A percentile compares a stretch with the other conserved stretches of the same genome.
Evolutionary conservation across 2,113 vertebrate genomes (phyloP).

Genomic region (Chroicocephalus ridibundus): DNA sequence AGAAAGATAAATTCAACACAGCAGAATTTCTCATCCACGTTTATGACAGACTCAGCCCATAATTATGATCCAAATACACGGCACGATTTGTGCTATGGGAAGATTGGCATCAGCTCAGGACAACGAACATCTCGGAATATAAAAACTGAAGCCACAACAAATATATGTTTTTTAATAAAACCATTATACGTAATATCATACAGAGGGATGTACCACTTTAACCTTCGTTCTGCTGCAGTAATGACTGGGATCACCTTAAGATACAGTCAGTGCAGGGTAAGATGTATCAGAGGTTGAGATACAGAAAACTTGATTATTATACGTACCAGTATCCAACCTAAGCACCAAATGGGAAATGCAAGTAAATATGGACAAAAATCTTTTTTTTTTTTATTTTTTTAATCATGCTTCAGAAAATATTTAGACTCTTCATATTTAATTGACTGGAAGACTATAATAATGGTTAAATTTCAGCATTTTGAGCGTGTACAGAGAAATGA

Average conservation of each 20-base stretch:
- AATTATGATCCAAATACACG: not conserved
- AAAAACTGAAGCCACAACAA: not conserved
- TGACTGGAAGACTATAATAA: not conserved
- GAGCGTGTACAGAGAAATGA: not conserved
- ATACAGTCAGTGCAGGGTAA: not conserved
- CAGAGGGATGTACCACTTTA: not conserved
- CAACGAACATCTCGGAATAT: not conserved
- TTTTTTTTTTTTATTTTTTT: not conserved
- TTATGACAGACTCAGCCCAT: not conserved
- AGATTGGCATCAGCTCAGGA: not conserved
- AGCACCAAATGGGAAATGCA: not conserved
- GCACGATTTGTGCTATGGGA: rapidly evolving
- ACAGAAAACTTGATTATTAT: not conserved
- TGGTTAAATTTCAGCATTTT: not conserved
- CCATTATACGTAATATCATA: not conserved
- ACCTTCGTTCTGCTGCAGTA: not conserved
- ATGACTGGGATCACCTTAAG: not conserved
- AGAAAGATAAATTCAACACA: not conserved
- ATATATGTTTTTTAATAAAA: not conserved
- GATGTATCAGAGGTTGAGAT: not conserved
- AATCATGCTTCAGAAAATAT: not conserved
- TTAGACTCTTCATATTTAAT: not conserved
- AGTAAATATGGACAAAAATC: not conserved
- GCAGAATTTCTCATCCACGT: not conserved
- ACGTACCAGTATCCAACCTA: not conserved